These are phyloP conservation scores for Vannuccia rotundouncinata DNA, from an alignment of 2,888 invertebrate genomes.

Conservation along the genomic window DNA sequence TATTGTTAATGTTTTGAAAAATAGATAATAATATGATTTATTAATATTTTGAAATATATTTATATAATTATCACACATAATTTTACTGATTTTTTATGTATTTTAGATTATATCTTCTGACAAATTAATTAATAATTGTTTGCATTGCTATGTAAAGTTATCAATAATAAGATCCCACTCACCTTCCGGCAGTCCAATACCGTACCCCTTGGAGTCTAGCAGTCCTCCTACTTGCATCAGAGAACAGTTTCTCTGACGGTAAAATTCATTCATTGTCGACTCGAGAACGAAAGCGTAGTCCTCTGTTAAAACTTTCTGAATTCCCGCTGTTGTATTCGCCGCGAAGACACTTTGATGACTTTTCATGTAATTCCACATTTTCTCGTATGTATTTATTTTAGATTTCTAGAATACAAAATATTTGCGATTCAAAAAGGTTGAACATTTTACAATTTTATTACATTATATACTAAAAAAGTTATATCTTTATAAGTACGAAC, in stretches of 20 bases:
- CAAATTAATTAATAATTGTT: not conserved
- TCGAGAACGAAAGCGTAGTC: constrained; percentile 56
- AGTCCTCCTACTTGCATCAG: constrained; percentile 74
- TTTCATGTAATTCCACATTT: constrained; percentile 74
- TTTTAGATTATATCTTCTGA: not conserved
- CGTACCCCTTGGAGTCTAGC: constrained; percentile 74
- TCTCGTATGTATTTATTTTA: constrained; percentile 63
- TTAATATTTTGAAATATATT: no score
- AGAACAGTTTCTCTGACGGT: constrained; percentile 65
- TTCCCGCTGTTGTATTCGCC: constrained; percentile 25
- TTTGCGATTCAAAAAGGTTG: no score
- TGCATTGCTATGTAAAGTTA: not conserved
- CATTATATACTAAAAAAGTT: no score
- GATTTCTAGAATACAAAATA: no score
- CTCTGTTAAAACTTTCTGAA: constrained; percentile 45
- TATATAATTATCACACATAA: not conserved
- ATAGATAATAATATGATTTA: no score
- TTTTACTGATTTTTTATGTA: not conserved
- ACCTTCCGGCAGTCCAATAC: constrained; percentile 36
- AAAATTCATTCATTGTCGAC: constrained; percentile 55
- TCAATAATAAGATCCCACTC: not conserved
- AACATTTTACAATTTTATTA: no score
- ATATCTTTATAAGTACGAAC: no score
- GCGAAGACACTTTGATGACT: constrained; percentile 42
- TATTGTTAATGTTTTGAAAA: no score